phyloP scores from a whole-genome alignment of 2,888 invertebrate genomes.

The Conomelus anceps region DNA sequence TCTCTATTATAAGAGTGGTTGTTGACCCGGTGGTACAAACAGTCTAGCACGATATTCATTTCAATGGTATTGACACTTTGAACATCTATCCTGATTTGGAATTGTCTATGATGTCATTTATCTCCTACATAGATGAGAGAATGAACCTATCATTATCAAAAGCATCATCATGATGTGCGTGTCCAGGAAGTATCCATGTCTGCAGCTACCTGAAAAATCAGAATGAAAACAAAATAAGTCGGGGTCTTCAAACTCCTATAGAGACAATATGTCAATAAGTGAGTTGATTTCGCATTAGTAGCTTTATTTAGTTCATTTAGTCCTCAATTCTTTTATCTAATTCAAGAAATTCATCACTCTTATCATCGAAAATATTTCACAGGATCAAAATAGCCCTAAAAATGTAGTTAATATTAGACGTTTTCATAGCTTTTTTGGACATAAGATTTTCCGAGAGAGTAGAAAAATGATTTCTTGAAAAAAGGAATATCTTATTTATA shows the following conservation, averaged over 20 bases:
- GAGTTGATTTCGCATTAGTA: too few relatives aligned
- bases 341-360: too few relatives aligned
- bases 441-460: too few relatives aligned
- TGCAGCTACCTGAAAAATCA: neutral
- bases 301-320: too few relatives aligned
- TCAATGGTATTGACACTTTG: neutral
- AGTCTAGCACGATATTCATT: neutral
- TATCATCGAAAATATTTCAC: too few relatives aligned
- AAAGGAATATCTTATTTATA: too few relatives aligned
- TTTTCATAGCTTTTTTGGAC: too few relatives aligned
- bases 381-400: too few relatives aligned
- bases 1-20: neutral
- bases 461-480: too few relatives aligned
- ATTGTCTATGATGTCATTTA: neutral
- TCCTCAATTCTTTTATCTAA: too few relatives aligned
- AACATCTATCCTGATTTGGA: neutral
- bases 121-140: neutral
- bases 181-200: neutral
- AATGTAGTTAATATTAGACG: too few relatives aligned
- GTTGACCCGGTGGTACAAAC: neutral
- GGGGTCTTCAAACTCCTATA: neutral
- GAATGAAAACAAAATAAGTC: neutral
- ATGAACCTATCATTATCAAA: neutral
- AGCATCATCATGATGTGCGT: neutral
- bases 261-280: too few relatives aligned